Percentiles rank a stretch among this genome's conserved stretches.
Conservation (phyloP, 2,797 vertebrate genomes). For the Adelosebastes latens region DNA sequence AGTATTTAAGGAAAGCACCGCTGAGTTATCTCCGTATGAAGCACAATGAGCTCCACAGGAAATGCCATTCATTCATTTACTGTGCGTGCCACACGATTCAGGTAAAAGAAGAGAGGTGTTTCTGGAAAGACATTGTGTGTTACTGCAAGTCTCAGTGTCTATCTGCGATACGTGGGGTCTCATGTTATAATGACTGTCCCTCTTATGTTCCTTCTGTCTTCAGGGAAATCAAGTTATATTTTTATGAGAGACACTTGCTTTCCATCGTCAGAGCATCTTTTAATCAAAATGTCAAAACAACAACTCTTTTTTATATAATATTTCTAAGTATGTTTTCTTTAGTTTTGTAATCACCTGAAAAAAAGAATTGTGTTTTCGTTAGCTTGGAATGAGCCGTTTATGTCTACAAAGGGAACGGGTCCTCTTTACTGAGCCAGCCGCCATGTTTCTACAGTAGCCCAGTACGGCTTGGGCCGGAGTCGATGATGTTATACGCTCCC, state of each 20-base stretch:
- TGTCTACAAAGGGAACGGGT: too few relatives aligned
- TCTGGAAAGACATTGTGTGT: slow-evolving; percentile 16
- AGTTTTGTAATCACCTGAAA: too few relatives aligned
- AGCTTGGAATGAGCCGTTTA: too few relatives aligned
- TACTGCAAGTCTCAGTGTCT: neutral
- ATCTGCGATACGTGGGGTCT: neutral
- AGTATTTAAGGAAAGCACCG: slow-evolving; percentile 67
- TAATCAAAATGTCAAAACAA: neutral
- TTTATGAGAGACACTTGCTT: neutral
- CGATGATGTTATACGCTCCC: too few relatives aligned
- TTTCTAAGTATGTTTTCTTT: too few relatives aligned
- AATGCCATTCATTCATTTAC: slow-evolving; percentile 63
- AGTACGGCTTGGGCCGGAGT: too few relatives aligned
- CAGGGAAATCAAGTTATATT: neutral
- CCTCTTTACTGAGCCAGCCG: too few relatives aligned
- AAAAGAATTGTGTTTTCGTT: too few relatives aligned
- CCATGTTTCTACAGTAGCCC: too few relatives aligned
- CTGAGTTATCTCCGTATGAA: slow-evolving; percentile 51
- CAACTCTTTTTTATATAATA: neutral
- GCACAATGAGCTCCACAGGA: slow-evolving; percentile 58
- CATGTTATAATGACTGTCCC: neutral
- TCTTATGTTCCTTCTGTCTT: neutral
- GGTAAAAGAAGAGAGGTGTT: slow-evolving; percentile 29
- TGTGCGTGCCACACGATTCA: slow-evolving; percentile 5
- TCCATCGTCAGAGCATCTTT: neutral